Evolutionary conservation across 2,113 vertebrate genomes (phyloP).

Genomic region (Corythaixoides concolor): DNA sequence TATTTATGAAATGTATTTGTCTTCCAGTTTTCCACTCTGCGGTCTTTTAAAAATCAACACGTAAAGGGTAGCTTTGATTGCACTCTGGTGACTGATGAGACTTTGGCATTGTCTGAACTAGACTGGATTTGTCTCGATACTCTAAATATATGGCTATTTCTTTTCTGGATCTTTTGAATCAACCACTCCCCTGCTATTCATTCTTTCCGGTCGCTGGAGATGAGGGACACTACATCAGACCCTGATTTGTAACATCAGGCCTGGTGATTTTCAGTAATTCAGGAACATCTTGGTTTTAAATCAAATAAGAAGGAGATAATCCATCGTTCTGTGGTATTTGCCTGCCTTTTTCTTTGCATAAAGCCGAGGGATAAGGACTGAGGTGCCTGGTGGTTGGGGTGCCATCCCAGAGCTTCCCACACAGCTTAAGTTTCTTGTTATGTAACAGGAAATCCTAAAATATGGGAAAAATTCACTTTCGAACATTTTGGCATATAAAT

Average conservation of each 20-base stretch:
- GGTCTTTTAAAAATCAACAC: no score
- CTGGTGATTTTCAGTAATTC: not conserved
- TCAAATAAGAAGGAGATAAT: not conserved
- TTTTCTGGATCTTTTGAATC: not conserved
- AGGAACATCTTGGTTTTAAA: not conserved
- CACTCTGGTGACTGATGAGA: not conserved
- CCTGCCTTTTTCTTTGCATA: not conserved
- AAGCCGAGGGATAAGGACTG: not conserved
- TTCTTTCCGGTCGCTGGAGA: not conserved
- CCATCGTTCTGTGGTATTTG: not conserved
- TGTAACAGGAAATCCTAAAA: constrained; percentile 10
- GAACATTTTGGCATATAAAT: not conserved
- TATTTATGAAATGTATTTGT: not conserved
- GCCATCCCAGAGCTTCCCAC: constrained; percentile 11
- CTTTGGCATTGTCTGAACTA: not conserved
- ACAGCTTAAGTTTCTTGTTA: not conserved
- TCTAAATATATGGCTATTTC: not conserved
- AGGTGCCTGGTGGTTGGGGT: not conserved
- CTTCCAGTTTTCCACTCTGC: not conserved
- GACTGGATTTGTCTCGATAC: not conserved
- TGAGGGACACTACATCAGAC: not conserved
- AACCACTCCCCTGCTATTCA: not conserved
- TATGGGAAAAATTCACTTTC: constrained; percentile 19
- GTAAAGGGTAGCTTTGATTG: not conserved
- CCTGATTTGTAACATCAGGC: not conserved